phyloP scores from a whole-genome alignment of 2,888 invertebrate genomes.

The Digitonthophagus gazella region DNA sequence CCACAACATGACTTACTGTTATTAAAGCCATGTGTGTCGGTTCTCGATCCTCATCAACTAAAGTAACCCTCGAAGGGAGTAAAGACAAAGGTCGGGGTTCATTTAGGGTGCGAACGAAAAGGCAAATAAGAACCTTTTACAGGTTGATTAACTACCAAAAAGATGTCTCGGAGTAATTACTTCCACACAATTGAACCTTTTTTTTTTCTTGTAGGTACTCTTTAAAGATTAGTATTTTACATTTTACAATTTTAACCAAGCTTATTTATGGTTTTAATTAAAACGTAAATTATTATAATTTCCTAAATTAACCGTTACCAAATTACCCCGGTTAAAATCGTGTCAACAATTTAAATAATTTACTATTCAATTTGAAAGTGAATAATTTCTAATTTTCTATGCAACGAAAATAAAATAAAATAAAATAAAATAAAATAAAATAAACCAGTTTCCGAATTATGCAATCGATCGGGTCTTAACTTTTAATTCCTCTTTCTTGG shows the following conservation, averaged over 20 bases:
- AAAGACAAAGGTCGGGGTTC: not conserved
- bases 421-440: too few relatives aligned
- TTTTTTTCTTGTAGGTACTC: not conserved
- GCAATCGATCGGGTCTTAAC: not conserved
- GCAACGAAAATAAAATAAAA: not conserved
- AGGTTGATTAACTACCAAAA: not conserved
- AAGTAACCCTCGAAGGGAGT: not conserved
- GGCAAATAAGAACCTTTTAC: not conserved
- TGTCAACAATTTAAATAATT: not conserved
- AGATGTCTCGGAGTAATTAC: not conserved
- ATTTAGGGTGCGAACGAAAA: not conserved
- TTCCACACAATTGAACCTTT: not conserved
- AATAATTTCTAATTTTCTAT: not conserved
- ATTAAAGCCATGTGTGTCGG: slow-evolving; percentile 12
- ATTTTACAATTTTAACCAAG: too few relatives aligned
- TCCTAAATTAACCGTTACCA: not conserved
- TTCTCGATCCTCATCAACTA: slow-evolving; percentile 7
- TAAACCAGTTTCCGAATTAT: not conserved
- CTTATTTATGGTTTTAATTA: too few relatives aligned
- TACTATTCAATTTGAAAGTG: not conserved
- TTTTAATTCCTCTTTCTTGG: not conserved
- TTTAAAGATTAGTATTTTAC: not conserved
- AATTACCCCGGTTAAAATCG: not conserved
- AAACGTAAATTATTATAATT: not conserved
- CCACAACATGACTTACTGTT: slow-evolving; percentile 15